Evolutionary conservation across 1,140 invertebrate species (phyloP).

Genomic region (Luehdorfia chinensis): DNA sequence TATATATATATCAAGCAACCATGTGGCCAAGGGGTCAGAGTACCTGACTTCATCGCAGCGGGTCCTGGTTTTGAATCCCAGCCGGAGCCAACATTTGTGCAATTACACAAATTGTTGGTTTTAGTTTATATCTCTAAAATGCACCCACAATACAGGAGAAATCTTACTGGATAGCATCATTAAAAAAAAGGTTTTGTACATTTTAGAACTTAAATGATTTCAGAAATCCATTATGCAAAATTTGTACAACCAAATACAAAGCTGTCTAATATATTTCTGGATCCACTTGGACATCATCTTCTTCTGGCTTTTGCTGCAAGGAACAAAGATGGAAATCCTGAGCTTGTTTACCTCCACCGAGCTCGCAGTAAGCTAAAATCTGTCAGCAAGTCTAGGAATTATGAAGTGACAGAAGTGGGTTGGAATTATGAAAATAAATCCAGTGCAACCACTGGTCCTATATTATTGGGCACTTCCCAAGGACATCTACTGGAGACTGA

Average conservation of each 20-base stretch:
- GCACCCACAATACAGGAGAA: no score
- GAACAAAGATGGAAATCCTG: slow-evolving; percentile 80
- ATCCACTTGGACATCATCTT: slow-evolving; percentile 91
- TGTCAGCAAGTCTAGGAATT: slow-evolving; percentile 84
- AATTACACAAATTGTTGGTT: no score
- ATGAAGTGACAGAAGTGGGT: slow-evolving; percentile 93
- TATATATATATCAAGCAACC: no score
- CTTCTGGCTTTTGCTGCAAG: slow-evolving; percentile 85
- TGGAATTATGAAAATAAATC: slow-evolving; percentile 90
- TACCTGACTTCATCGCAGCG: no score
- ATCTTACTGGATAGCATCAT: no score
- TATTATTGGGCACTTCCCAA: slow-evolving; percentile 92
- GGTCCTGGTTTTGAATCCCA: no score
- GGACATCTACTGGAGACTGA: slow-evolving; percentile 96
- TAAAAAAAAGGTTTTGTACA: no score
- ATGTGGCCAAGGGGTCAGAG: no score
- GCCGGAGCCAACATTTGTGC: no score
- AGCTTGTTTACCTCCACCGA: slow-evolving; percentile 88
- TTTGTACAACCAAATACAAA: slow-evolving; percentile 80
- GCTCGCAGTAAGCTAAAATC: slow-evolving; percentile 74
- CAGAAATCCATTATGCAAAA: slow-evolving; percentile 76
- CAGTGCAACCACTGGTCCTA: slow-evolving; percentile 85
- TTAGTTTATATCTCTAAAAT: no score
- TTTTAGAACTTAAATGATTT: no score
- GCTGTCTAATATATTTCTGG: slow-evolving; percentile 87